phyloP scores from a whole-genome alignment of 2,113 vertebrate species.

The Tapirus terrestris region DNA sequence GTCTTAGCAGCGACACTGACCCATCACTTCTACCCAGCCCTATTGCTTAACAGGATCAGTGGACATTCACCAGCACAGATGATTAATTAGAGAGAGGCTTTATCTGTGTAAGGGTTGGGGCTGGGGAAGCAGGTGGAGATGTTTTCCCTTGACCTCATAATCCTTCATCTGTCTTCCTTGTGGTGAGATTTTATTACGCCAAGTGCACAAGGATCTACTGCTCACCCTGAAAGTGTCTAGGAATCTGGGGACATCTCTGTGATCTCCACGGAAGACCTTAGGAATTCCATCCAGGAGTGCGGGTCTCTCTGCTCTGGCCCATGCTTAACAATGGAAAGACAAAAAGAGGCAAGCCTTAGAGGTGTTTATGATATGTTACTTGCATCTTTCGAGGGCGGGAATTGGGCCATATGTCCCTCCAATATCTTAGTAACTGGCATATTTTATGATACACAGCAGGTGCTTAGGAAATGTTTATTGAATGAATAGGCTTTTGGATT shows the following conservation, averaged over 20 bases:
- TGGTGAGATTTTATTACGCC: constrained; percentile 13
- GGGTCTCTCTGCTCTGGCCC: not conserved
- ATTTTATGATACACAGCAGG: not conserved
- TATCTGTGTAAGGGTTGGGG: not conserved
- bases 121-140: constrained; percentile 38
- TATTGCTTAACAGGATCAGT: constrained; percentile 57
- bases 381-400: constrained; percentile 28
- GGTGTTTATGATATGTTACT: not conserved
- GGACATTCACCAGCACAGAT: constrained; percentile 41
- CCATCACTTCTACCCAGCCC: constrained; percentile 25
- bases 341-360: not conserved
- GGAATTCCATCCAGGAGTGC: not conserved
- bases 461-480: not conserved
- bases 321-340: not conserved
- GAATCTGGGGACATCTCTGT: not conserved
- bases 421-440: not conserved
- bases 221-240: not conserved
- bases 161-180: constrained; percentile 37
- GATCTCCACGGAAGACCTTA: not conserved
- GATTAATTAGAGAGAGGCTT: constrained; percentile 57
- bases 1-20: constrained; percentile 30
- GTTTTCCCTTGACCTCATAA: constrained; percentile 27
- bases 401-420: not conserved
- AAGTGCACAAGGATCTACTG: not conserved
- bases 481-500: not conserved